These are phyloP conservation scores for Drosophila obscura DNA, from an alignment of 1,140 invertebrate species.

Conservation along the genomic window DNA sequence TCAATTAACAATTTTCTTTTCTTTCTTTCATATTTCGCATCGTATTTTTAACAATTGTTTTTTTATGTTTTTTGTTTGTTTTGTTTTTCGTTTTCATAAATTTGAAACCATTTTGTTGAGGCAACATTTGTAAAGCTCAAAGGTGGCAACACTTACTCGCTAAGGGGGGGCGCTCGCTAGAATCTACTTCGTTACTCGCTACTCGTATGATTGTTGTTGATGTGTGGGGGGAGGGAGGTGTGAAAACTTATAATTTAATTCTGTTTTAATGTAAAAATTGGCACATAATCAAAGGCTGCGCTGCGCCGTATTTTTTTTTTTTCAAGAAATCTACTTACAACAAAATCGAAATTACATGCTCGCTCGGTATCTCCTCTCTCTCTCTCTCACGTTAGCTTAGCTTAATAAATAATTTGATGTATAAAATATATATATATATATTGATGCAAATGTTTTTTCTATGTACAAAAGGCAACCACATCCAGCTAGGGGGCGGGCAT, in stretches of 20 bases:
- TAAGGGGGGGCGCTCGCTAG: too few relatives aligned
- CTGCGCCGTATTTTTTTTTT: slow-evolving; percentile 51
- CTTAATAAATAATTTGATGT: slow-evolving; percentile 56
- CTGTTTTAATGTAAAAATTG: slow-evolving; percentile 68
- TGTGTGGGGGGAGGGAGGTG: background rate
- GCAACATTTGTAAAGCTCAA: slow-evolving; percentile 82
- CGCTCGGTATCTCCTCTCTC: too few relatives aligned
- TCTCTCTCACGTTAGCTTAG: slow-evolving; percentile 24
- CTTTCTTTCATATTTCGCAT: slow-evolving; percentile 22
- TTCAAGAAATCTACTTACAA: slow-evolving; percentile 66
- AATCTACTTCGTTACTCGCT: slow-evolving; percentile 45
- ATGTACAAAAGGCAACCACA: slow-evolving; percentile 52
- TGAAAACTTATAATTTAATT: slow-evolving; percentile 28
- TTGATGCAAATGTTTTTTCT: slow-evolving; percentile 44
- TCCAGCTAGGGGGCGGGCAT: slow-evolving; percentile 35
- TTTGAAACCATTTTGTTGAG: slow-evolving; percentile 79
- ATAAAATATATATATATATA: slow-evolving; percentile 43
- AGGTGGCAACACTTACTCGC: slow-evolving; percentile 76
- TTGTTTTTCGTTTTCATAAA: slow-evolving; percentile 65
- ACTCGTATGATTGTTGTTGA: slow-evolving; percentile 42
- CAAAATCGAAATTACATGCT: slow-evolving; percentile 32
- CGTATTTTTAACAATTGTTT: slow-evolving; percentile 36
- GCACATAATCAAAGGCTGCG: slow-evolving; percentile 79
- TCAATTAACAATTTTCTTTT: slow-evolving; percentile 63
- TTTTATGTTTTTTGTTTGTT: slow-evolving; percentile 19